Conservation (phyloP, 2,888 invertebrate species). For the Mythimna albipuncta region DNA sequence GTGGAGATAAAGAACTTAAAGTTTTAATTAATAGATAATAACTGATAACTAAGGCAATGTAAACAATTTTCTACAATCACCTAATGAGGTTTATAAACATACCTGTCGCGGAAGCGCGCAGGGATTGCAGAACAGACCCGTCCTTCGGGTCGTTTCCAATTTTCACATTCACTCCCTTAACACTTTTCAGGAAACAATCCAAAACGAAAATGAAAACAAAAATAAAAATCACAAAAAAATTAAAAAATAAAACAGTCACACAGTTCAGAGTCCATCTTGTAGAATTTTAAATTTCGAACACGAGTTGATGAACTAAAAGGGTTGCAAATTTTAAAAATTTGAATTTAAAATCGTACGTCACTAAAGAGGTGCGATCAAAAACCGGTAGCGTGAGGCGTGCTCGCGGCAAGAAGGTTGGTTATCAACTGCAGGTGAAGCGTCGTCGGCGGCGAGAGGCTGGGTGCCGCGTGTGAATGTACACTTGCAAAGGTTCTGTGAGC, state of each 20-base stretch:
- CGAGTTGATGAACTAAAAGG: slow-evolving; percentile 53
- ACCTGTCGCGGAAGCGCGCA: slow-evolving; percentile 82
- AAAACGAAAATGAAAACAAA: slow-evolving; percentile 30
- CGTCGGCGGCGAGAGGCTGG: slow-evolving; percentile 78
- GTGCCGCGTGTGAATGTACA: slow-evolving; percentile 72
- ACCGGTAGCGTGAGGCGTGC: slow-evolving; percentile 72
- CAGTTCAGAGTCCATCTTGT: slow-evolving; percentile 57
- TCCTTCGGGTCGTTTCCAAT: slow-evolving; percentile 79
- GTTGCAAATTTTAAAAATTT: slow-evolving; percentile 39
- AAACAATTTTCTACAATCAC: slow-evolving; percentile 58
- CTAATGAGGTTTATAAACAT: slow-evolving; percentile 59
- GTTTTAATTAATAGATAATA: slow-evolving; percentile 37
- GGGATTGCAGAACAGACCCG: slow-evolving; percentile 76
- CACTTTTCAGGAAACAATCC: slow-evolving; percentile 58
- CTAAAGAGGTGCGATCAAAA: slow-evolving; percentile 58
- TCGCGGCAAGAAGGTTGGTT: slow-evolving; percentile 79
- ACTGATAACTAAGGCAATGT: slow-evolving; percentile 9
- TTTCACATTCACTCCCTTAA: slow-evolving; percentile 79
- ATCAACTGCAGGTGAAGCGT: slow-evolving; percentile 79
- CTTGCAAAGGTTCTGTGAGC: slow-evolving; percentile 55
- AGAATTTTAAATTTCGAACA: slow-evolving; percentile 48
- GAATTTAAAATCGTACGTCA: slow-evolving; percentile 56
- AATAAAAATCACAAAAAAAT: slow-evolving; percentile 55
- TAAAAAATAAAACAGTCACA: slow-evolving; percentile 59
- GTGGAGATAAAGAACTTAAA: slow-evolving; percentile 27